A percentile compares a stretch with the other conserved stretches of the same genome.
Conservation (phyloP, 2,888 invertebrate genomes). For the Euspilapteryx auroguttella region DNA sequence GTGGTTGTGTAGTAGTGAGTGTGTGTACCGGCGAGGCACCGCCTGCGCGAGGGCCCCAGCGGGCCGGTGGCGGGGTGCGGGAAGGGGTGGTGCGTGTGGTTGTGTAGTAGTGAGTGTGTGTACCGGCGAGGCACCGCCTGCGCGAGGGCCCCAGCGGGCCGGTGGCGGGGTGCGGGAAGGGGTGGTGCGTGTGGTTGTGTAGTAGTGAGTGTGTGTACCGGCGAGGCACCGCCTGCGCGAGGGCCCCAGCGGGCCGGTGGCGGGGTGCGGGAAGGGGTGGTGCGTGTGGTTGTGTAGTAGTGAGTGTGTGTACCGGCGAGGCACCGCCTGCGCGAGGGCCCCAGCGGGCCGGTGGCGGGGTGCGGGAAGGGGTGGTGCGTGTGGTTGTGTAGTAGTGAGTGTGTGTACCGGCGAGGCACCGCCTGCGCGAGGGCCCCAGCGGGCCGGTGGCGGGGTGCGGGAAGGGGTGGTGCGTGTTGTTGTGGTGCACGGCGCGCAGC, state of each 20-base stretch:
- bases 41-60: neutral
- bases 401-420: slow-evolving; percentile 89
- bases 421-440: slow-evolving; percentile 87
- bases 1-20: too few species aligned
- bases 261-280: neutral
- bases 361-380: slow-evolving; percentile 94
- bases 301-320: slow-evolving; percentile 39
- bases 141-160: neutral
- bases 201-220: too few species aligned
- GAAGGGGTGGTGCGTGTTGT: slow-evolving; percentile 90
- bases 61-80: neutral
- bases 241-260: neutral
- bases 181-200: too few species aligned
- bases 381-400: too few species aligned
- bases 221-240: neutral
- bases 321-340: slow-evolving; percentile 73
- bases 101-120: neutral
- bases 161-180: neutral
- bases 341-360: slow-evolving; percentile 83
- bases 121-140: neutral
- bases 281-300: neutral
- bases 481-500: slow-evolving; percentile 87
- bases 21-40: too few species aligned
- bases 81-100: too few species aligned
- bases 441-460: slow-evolving; percentile 95